These are phyloP conservation scores for Leptodactylus fuscus DNA, from an alignment of 2,113 vertebrate species.

Conservation along the genomic window DNA sequence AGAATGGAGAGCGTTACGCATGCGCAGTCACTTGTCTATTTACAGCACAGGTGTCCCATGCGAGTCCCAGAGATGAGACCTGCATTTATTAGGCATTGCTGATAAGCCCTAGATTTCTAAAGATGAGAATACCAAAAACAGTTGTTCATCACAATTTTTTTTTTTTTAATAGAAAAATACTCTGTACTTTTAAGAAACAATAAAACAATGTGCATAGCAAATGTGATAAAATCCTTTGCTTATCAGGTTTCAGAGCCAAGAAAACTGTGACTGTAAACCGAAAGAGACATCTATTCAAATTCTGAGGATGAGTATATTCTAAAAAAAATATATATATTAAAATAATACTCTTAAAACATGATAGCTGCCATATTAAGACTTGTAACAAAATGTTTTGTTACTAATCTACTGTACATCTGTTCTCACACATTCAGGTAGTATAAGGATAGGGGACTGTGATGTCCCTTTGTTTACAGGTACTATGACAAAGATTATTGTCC, in stretches of 20 bases:
- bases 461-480: neutral
- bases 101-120: too few species aligned
- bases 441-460: neutral
- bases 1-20: too few species aligned
- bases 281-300: neutral
- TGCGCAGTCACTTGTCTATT: too few species aligned
- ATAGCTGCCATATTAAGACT: neutral
- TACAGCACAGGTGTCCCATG: too few species aligned
- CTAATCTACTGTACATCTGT: neutral
- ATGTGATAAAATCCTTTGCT: conserved; percentile 1
- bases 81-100: too few species aligned
- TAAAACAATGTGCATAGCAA: conserved; percentile 14
- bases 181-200: neutral
- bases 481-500: neutral
- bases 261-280: neutral
- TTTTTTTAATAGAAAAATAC: conserved; percentile 20
- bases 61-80: too few species aligned
- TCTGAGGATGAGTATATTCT: neutral
- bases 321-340: neutral
- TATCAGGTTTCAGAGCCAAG: neutral
- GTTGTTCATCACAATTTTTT: neutral
- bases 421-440: neutral
- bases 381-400: neutral
- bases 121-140: too few species aligned
- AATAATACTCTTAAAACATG: neutral